Base-by-base conservation (phyloP, 2,113 vertebrate genomes). In the Alouatta palliata region DNA sequence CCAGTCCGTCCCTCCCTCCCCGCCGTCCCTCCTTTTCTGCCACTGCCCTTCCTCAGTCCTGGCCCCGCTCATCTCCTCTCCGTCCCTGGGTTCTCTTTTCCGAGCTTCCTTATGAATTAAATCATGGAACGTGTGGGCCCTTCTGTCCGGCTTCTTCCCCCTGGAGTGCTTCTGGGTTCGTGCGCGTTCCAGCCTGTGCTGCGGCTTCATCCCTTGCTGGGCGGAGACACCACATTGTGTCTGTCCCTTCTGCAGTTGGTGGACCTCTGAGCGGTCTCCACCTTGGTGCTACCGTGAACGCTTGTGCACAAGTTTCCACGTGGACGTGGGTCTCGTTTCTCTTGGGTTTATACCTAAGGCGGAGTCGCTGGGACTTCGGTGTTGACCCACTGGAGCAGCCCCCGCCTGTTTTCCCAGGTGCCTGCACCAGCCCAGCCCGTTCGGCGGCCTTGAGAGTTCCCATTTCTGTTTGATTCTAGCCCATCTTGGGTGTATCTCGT, bases 91-190 rank as follows among this genome's bases (percentile, higher is more conserved):
- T n/a, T 70, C 73, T 40, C 40, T 27, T 0, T 64, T 56, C 35
- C 8, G 35, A 11, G 4, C 49, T 49, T 82, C 8, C 6, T 0
- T 13, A 32, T 13, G 11, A 23, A 17, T 2, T 27, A 52, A 27
- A 19, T 32, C 25, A 0, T 1, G 6, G 6, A 3, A 0, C 0
- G 3, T 0, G 14, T 8, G 54, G 35, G 32, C 89, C 49, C 43
- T 8, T 4, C 61, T 20, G 16, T 17, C 37, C 9, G 35, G 40
- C 56, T 47, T 54, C 17, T 3, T 11, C 19, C 30, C 11, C 11
- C 6, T 6, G 8, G 40, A 32, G 14, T 66, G 23, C 16, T 61
- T 17, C n/a, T 4, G 13, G 47, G 52, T 23, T 3, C 12, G 1
- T 43, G 8, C 6, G 1, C 1, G 8, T 32, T 3, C 19, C 8